phyloP scores from a whole-genome alignment of 2,113 vertebrate genomes.

The Ctenodactylus gundi region DNA sequence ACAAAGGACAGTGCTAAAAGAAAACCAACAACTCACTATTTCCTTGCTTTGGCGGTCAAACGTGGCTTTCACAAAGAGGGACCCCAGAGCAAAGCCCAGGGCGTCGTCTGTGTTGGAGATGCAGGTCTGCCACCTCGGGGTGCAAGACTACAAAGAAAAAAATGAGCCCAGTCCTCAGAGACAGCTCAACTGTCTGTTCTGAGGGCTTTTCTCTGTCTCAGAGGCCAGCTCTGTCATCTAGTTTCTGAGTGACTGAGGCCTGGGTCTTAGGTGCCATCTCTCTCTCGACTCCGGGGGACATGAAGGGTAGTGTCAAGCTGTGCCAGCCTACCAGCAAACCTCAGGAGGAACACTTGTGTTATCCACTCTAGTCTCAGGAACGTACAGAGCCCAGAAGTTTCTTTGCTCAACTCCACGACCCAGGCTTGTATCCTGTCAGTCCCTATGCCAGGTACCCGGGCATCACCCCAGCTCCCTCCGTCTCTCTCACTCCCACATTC shows the following conservation, averaged over 20 bases:
- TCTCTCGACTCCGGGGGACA: not conserved
- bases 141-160: slow-evolving; percentile 89
- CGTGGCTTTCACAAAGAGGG: slow-evolving; percentile 96
- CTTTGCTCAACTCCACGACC: not conserved
- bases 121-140: slow-evolving; percentile 97
- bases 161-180: not conserved
- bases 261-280: not conserved
- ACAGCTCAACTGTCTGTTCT: not conserved
- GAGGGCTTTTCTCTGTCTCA: not conserved
- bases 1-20: not conserved
- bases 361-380: not conserved
- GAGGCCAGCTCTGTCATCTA: not conserved
- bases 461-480: not conserved
- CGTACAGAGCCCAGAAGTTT: not conserved
- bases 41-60: slow-evolving; percentile 97
- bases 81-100: slow-evolving; percentile 95
- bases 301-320: not conserved
- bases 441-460: not conserved
- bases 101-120: slow-evolving; percentile 97
- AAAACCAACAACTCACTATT: slow-evolving; percentile 86
- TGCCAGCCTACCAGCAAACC: not conserved
- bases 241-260: not conserved
- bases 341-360: not conserved
- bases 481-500: not conserved
- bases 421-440: not conserved